Conservation (phyloP, 1,140 invertebrate genomes). For the Hylaeus anthracinus region DNA sequence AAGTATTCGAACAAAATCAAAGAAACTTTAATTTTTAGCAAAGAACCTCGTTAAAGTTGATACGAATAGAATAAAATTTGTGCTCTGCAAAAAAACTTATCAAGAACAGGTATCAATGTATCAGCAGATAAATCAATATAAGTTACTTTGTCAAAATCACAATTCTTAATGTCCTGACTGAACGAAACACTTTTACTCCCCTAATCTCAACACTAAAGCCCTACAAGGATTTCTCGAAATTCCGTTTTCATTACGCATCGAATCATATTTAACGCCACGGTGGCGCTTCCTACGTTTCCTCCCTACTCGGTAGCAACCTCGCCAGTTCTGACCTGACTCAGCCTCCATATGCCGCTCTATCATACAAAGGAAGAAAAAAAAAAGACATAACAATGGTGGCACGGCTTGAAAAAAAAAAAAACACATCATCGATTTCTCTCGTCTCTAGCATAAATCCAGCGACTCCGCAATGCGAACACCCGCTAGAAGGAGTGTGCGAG, state of each 20-base stretch:
- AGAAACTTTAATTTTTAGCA: background rate
- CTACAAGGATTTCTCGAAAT: background rate
- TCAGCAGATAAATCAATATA: conserved; percentile 4
- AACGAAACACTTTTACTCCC: too few relatives aligned
- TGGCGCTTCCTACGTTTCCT: conserved; percentile 2
- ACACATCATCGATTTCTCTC: conserved; percentile 31
- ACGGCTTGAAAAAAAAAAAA: background rate
- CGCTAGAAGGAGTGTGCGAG: conserved; percentile 50
- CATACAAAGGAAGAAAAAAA: background rate
- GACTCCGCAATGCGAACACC: conserved; percentile 40
- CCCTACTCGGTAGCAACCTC: background rate
- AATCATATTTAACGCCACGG: background rate
- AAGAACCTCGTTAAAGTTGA: too few relatives aligned
- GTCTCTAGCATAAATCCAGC: background rate
- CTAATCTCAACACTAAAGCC: background rate
- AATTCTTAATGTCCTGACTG: background rate
- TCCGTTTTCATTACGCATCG: background rate
- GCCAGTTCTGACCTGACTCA: conserved; percentile 12
- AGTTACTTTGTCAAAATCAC: background rate
- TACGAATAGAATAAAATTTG: background rate
- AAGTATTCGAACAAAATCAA: background rate
- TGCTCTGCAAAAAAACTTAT: background rate
- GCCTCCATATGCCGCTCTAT: conserved; percentile 28
- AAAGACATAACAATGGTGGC: conserved; percentile 19
- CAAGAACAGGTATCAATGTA: background rate